phyloP scores from a whole-genome alignment of 2,797 vertebrate genomes.

The Scarus forsteni region DNA sequence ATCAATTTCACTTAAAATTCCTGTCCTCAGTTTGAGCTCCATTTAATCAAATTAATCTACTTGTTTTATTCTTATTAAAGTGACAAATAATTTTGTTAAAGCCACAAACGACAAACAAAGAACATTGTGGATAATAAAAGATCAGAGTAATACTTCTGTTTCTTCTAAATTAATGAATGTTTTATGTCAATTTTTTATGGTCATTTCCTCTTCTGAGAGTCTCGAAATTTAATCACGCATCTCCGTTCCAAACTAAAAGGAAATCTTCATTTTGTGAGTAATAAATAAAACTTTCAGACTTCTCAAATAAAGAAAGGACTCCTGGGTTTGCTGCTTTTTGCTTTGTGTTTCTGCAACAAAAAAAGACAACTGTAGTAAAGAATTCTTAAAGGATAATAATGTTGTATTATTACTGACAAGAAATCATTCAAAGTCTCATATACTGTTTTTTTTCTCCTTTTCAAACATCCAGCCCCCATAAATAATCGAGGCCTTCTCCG shows the following conservation, averaged over 20 bases:
- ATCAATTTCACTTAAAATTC: too few species aligned
- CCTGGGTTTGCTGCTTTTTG: slow-evolving; percentile 8
- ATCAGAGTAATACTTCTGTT: not conserved
- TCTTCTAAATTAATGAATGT: not conserved
- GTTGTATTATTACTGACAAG: slow-evolving; percentile 73
- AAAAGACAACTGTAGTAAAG: slow-evolving; percentile 19
- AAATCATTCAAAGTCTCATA: slow-evolving; percentile 77
- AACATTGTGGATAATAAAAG: not conserved
- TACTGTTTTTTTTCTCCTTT: slow-evolving; percentile 56
- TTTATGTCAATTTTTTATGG: not conserved
- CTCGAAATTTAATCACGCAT: slow-evolving; percentile 20
- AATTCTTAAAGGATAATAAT: slow-evolving; percentile 50
- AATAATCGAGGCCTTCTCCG: slow-evolving; percentile 86
- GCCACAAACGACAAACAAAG: not conserved
- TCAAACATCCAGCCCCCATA: slow-evolving; percentile 82
- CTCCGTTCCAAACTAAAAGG: slow-evolving; percentile 2
- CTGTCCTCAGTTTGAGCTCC: too few species aligned
- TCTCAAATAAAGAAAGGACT: slow-evolving; percentile 17
- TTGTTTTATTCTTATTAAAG: not conserved
- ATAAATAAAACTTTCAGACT: slow-evolving; percentile 26
- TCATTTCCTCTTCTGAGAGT: slow-evolving; percentile 16
- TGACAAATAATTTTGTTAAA: not conserved
- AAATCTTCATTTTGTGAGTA: slow-evolving; percentile 10
- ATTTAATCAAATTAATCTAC: too few species aligned
- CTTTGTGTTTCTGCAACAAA: slow-evolving; percentile 32